These are phyloP conservation scores for Andrena fulva DNA, from an alignment of 2,888 invertebrate species.

Conservation along the genomic window DNA sequence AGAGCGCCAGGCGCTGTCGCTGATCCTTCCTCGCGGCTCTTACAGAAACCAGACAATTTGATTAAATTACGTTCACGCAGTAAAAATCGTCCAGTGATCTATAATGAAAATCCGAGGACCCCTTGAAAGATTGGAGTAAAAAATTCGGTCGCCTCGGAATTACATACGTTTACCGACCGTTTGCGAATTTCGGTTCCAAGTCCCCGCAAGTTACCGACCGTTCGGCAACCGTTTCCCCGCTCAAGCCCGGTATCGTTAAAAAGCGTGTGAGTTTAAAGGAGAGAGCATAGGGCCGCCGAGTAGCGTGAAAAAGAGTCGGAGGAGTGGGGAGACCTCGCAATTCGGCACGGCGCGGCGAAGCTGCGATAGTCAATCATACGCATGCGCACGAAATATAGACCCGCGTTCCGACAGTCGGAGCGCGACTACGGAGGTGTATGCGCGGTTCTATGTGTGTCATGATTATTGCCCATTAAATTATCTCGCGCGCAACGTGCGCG, in stretches of 20 bases:
- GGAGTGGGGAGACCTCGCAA: background rate
- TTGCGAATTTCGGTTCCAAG: background rate
- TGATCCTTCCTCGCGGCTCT: no score
- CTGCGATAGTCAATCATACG: slow-evolving; percentile 53
- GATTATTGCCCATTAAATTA: slow-evolving; percentile 76
- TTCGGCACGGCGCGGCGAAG: slow-evolving; percentile 10
- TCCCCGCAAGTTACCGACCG: slow-evolving; percentile 29
- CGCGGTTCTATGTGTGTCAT: slow-evolving; percentile 63
- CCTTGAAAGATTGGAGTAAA: background rate
- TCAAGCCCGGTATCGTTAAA: background rate
- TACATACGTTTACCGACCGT: background rate
- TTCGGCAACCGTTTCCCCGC: slow-evolving; percentile 20
- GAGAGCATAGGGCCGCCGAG: background rate
- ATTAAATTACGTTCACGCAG: no score
- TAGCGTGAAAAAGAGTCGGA: background rate
- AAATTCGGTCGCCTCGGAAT: background rate
- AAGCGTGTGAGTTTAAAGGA: slow-evolving; percentile 11
- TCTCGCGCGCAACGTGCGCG: slow-evolving; percentile 62
- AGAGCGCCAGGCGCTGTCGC: background rate
- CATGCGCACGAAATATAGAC: slow-evolving; percentile 75
- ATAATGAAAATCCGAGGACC: background rate
- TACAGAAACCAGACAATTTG: no score
- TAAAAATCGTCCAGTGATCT: no score
- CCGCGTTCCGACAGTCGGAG: slow-evolving; percentile 69
- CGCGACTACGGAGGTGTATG: slow-evolving; percentile 55